A percentile compares a stretch with the other conserved stretches of the same genome.
Evolutionary conservation across 2,888 invertebrate genomes (phyloP).

Genomic region (Erebia palarica): DNA sequence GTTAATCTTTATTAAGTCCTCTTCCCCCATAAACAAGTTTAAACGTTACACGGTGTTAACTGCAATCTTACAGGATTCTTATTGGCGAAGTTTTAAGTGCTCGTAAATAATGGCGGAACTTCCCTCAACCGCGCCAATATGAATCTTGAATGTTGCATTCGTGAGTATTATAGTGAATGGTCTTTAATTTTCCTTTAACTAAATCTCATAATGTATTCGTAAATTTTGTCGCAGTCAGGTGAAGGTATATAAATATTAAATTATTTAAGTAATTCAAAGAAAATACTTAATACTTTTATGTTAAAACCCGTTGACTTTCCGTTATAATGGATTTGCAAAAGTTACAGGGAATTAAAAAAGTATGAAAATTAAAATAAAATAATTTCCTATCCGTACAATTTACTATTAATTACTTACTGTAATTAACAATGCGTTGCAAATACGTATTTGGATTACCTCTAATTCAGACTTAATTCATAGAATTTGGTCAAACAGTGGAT

Average conservation of each 20-base stretch:
- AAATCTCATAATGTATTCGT: not conserved
- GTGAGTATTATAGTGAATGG: constrained; percentile 5
- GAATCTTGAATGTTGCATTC: constrained; percentile 14
- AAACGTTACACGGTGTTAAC: constrained; percentile 21
- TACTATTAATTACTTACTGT: too few species aligned
- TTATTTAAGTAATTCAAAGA: too few species aligned
- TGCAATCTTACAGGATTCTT: constrained; percentile 24
- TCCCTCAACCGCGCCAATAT: constrained; percentile 24
- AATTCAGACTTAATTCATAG: constrained; percentile 2
- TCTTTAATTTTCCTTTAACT: not conserved
- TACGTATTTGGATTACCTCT: not conserved
- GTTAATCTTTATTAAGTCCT: constrained; percentile 20
- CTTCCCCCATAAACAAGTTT: constrained; percentile 24
- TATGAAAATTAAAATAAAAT: too few species aligned
- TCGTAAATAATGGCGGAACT: constrained; percentile 25
- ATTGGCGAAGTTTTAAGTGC: constrained; percentile 32
- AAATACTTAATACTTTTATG: too few species aligned
- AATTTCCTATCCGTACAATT: too few species aligned
- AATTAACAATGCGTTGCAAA: not conserved
- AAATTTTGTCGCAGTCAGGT: too few species aligned
- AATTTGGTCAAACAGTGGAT: not conserved
- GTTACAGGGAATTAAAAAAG: too few species aligned
- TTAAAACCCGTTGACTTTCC: too few species aligned
- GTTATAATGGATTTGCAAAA: too few species aligned
- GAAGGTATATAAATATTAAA: too few species aligned